Base-by-base conservation (phyloP, 2,888 invertebrate genomes). In the Hypselothyrea guttata region DNA sequence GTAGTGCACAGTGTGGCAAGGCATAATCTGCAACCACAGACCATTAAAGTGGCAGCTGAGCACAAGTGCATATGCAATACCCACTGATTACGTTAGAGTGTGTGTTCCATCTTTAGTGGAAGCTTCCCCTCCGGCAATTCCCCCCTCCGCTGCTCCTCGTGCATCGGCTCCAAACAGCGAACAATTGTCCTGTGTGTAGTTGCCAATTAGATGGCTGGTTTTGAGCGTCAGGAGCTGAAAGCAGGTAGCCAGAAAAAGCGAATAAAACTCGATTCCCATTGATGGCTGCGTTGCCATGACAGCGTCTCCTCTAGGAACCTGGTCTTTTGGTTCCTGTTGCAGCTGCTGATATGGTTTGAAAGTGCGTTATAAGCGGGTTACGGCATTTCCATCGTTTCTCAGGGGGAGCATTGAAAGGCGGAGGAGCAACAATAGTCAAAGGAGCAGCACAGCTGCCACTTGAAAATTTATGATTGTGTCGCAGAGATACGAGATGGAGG, bases 301-400 rank as follows among this genome's bases (percentile, higher is more conserved):
- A 73, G 55, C 45, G 46, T 45, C 33, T 51, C 44, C 40, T n/a
- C 30, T 35, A 22, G 22, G 2, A 22, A n/a, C 11, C 11, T 22
- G 22, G 22, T 4, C 38, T 38, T 16, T 5, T 22, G 38, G 38
- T 16, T 16, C 16, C 37, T n/a, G 37, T n/a, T 16, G n/a, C 22
- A 49, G 41, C 42, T 40, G 28, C 48, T 51, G 44, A 44, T 49
- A 28, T 37, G 47, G 48, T 45, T 60, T 48, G 55, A 42, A 28
- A 70, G 66, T 75, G 65, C 58, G 70, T 65, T 65, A 71, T 83
- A 83, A 83, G 85, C 85, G 75, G 71, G 68, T 83, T 71, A 83
- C 61, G 69, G 68, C 44, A 70, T 79, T 74, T 71, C 71, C 67
- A 61, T 41, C 64, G 64, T 35, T 64, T 65, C 62, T 77, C 63